Percentiles rank a stretch among this genome's conserved stretches.
Conservation (phyloP, 2,888 invertebrate genomes). For the Antheraea yamamai region DNA sequence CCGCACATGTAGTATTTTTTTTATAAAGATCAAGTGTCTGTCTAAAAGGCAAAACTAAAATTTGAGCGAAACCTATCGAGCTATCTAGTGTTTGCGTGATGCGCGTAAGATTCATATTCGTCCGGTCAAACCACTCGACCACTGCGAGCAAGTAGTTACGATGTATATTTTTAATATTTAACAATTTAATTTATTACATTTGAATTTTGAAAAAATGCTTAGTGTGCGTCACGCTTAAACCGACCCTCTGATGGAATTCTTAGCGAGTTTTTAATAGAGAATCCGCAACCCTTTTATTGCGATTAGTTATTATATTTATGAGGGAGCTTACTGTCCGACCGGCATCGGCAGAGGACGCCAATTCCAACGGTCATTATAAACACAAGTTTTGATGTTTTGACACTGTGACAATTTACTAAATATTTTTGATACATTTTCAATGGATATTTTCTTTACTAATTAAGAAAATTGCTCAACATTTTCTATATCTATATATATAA, state of each 20-base stretch:
- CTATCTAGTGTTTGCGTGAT: too few species aligned
- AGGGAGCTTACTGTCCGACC: slow-evolving; percentile 40
- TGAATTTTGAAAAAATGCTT: slow-evolving; percentile 11
- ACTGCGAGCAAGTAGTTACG: too few species aligned
- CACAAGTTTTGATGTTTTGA: slow-evolving; percentile 49
- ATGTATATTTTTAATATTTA: too few species aligned
- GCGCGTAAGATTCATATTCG: too few species aligned
- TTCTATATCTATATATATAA: background rate
- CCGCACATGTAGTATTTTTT: too few species aligned
- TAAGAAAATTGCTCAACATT: slow-evolving; percentile 40
- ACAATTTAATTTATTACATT: too few species aligned
- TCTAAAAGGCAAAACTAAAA: too few species aligned
- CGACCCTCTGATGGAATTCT: slow-evolving; percentile 67
- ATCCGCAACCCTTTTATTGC: slow-evolving; percentile 79
- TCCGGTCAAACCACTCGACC: too few species aligned
- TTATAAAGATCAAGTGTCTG: too few species aligned
- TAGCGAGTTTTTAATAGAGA: slow-evolving; percentile 78
- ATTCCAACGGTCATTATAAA: slow-evolving; percentile 26
- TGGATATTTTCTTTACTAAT: slow-evolving; percentile 47
- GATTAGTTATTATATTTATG: slow-evolving; percentile 79
- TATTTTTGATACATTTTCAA: slow-evolving; percentile 34
- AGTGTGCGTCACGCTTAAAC: slow-evolving; percentile 43
- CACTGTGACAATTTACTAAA: slow-evolving; percentile 49
- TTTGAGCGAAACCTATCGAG: too few species aligned
- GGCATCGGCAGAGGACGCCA: slow-evolving; percentile 30